Evolutionary conservation across 2,797 vertebrate species (phyloP), one percentile per base, ranked within the genome.

Genomic region (Smutsia gigantea): DNA sequence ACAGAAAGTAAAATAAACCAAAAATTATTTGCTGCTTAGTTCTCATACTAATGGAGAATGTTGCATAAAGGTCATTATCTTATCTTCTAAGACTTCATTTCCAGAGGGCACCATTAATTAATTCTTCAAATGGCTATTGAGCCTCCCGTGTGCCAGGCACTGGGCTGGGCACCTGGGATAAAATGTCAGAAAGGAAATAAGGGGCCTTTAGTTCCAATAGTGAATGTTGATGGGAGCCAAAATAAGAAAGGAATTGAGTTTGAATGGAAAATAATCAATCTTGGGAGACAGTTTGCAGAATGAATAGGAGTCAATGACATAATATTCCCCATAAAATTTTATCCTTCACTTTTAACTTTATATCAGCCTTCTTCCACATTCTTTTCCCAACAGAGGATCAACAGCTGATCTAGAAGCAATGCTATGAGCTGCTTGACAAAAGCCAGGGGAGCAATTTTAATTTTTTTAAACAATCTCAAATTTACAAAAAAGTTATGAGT

Each of bases 1-100:
- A 78, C 9, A 59, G 61, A 92, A 81, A 85, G 39, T 29, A 91
- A 94, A 96, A 93, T 75, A 79, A 96, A 85, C 34, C 84, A 69
- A 74, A 90, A 37, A 55, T 27, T 61, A 4, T 85, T 90, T 57
- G 5, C 13, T 53, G 6, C 27, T 92, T 83, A 89, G 8, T 77
- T 90, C 59, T 74, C 42, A 87, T 29, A 69, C 19, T 69, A 69
- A 77, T 34, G 18, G 31, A 66, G 55, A 92, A 82, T 57, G 14
- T 79, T 89, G 23, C 34, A 10, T 57, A n/a, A 86, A 31, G 8
- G 7, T 57, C 79, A 75, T 18, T 68, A n/a, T 83, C 34, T 74
- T 84, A 39, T 84, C 87, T 74, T 89, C 31, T 46, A 93, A 75
- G 75, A 71, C 8, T 79, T n/a, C 61, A 39, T 84, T 64, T 72